These are phyloP conservation scores for Oryzaephilus surinamensis DNA, from an alignment of 1,140 invertebrate species.

Conservation along the genomic window DNA sequence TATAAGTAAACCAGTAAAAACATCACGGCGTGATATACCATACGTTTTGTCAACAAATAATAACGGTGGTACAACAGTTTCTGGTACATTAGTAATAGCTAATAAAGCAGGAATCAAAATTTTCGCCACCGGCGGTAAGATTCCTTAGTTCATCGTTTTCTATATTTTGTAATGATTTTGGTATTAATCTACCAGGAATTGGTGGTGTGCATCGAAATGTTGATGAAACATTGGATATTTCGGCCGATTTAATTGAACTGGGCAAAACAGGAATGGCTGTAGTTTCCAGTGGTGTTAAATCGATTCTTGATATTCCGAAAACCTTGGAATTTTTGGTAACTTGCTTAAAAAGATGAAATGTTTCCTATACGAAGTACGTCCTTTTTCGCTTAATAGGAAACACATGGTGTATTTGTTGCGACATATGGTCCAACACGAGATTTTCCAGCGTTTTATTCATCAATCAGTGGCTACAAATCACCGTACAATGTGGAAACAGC, in stretches of 20 bases:
- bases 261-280: constrained; percentile 78
- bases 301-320: constrained; percentile 88
- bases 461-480: constrained; percentile 53
- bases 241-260: constrained; percentile 88
- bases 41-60: constrained; percentile 57
- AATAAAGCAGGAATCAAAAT: constrained; percentile 72
- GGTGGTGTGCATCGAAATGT: constrained; percentile 92
- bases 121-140: constrained; percentile 79
- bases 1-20: constrained; percentile 50
- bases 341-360: background rate
- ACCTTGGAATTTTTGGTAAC: constrained; percentile 88
- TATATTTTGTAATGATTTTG: background rate
- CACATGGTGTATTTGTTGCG: constrained; percentile 84
- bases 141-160: background rate
- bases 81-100: constrained; percentile 83
- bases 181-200: constrained; percentile 41
- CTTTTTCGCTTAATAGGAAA: constrained; percentile 56
- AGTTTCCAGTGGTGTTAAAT: constrained; percentile 93
- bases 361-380: background rate
- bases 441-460: constrained; percentile 88
- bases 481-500: constrained; percentile 55
- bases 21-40: constrained; percentile 79
- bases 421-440: constrained; percentile 51
- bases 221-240: constrained; percentile 80
- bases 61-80: constrained; percentile 92